Conservation (phyloP, 2,113 vertebrate genomes). For the Actenoides lindsayi region DNA sequence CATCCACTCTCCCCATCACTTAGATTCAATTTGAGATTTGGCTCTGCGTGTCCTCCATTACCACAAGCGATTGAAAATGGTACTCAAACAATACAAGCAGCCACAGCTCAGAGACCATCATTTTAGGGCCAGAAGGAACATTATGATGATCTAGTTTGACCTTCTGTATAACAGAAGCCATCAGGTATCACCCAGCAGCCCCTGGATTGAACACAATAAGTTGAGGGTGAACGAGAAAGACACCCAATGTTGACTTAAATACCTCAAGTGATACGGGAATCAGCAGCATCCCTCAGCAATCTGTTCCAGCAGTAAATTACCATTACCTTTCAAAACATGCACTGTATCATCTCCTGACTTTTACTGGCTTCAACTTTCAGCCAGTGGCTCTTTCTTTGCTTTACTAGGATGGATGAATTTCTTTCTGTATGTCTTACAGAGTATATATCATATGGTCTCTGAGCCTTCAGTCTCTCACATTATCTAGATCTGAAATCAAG, state of each 20-base stretch:
- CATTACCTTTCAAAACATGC: not conserved
- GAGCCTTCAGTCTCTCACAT: not conserved
- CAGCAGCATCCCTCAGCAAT: not conserved
- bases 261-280: not conserved
- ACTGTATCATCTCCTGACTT: not conserved
- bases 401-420: not conserved
- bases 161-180: not conserved
- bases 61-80: not conserved
- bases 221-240: not conserved
- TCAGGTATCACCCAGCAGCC: not conserved
- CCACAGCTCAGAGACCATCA: not conserved
- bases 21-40: not conserved
- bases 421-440: not conserved
- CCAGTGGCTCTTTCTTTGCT: not conserved
- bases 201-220: not conserved
- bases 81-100: not conserved
- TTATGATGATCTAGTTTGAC: not conserved
- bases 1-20: not conserved
- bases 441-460: not conserved
- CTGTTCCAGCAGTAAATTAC: not conserved
- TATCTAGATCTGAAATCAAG: not conserved
- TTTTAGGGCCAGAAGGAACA: not conserved
- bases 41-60: not conserved
- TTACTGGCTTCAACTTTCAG: not conserved
- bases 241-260: not conserved